Conservation (phyloP, 2,113 vertebrate genomes). For the Oreochromis aureus region DNA sequence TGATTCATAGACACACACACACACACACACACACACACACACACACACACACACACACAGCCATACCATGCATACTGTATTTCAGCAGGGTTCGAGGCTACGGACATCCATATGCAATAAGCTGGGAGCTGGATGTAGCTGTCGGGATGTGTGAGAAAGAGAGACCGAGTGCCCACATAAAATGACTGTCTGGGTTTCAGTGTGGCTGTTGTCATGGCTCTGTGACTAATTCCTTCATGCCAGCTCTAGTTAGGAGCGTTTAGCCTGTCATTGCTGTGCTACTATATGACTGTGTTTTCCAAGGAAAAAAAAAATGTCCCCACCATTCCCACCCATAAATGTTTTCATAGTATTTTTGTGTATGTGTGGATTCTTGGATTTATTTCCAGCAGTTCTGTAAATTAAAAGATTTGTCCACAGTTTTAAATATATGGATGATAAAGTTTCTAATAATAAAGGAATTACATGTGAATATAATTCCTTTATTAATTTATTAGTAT, state of each 20-base stretch:
- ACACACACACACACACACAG: constrained; percentile 1
- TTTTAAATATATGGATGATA: neutral
- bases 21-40: neutral
- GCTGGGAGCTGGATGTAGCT: neutral
- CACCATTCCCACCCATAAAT: neutral
- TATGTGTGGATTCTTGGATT: neutral
- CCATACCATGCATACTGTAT: constrained; percentile 15
- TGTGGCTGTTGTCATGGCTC: neutral
- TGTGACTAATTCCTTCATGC: constrained; percentile 39
- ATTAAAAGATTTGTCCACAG: neutral
- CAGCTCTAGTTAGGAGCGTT: neutral
- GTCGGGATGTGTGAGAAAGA: neutral
- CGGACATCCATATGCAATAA: constrained; percentile 31
- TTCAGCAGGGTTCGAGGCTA: constrained; percentile 3
- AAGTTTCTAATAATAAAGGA: neutral
- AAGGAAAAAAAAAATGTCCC: neutral
- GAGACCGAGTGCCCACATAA: neutral
- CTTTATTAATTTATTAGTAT: neutral
- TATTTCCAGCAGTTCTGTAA: neutral
- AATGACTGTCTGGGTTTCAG: constrained; percentile 7
- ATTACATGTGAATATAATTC: neutral
- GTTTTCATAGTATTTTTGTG: neutral
- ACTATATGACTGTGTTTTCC: neutral
- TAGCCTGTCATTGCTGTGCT: neutral
- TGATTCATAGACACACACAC: constrained; percentile 16